Conservation (phyloP, 2,888 invertebrate species). For the Leptinotarsa rubiginosa region DNA sequence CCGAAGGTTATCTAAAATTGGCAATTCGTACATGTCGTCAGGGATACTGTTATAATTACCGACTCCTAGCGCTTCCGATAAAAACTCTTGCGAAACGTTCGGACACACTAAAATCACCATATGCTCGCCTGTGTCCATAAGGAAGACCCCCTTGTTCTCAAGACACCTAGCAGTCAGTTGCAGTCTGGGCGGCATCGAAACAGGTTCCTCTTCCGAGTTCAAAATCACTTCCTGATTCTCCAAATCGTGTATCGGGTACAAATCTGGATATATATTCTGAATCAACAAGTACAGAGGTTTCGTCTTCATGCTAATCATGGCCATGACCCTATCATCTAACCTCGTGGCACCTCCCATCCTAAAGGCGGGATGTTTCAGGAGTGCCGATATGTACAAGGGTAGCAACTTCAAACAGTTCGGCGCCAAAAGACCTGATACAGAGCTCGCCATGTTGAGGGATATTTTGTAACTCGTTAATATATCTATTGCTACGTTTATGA, state of each 20-base stretch:
- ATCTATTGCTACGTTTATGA: constrained; percentile 95
- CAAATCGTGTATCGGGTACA: constrained; percentile 88
- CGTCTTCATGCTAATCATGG: constrained; percentile 94
- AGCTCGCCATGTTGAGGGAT: constrained; percentile 73
- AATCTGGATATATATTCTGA: constrained; percentile 89
- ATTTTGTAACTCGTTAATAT: constrained; percentile 81
- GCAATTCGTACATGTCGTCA: constrained; percentile 83
- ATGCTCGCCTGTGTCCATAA: constrained; percentile 87
- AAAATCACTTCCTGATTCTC: constrained; percentile 62
- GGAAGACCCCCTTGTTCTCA: constrained; percentile 89
- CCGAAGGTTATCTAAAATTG: constrained; percentile 80
- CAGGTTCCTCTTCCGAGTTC: constrained; percentile 61
- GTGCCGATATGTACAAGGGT: constrained; percentile 88
- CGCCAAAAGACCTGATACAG: constrained; percentile 76
- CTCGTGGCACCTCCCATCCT: constrained; percentile 88
- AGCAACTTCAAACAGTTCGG: constrained; percentile 83
- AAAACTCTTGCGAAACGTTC: constrained; percentile 78
- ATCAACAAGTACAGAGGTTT: constrained; percentile 84
- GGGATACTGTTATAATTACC: constrained; percentile 78
- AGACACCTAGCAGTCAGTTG: constrained; percentile 87
- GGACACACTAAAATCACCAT: constrained; percentile 89
- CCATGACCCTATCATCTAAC: constrained; percentile 91
- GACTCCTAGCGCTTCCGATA: constrained; percentile 83
- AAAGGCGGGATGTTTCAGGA: constrained; percentile 92
- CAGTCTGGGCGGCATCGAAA: constrained; percentile 79